phyloP scores from a whole-genome alignment of 92 coral and sea anemone genomes.

The Phymanthus crucifer region DNA sequence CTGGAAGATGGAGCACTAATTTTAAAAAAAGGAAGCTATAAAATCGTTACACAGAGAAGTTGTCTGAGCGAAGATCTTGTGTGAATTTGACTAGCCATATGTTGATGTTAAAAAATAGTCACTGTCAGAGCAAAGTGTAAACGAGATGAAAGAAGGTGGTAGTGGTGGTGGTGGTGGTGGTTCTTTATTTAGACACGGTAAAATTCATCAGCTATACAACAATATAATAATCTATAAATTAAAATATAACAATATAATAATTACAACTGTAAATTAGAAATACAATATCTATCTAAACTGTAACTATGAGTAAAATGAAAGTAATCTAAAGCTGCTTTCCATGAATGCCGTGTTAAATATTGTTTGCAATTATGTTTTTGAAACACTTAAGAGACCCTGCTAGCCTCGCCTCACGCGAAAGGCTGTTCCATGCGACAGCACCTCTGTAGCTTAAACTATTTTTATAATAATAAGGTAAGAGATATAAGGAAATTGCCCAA shows the following conservation, averaged over 20 bases:
- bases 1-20: too few species aligned
- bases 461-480: neutral
- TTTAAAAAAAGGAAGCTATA: too few species aligned
- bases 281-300: conserved; percentile 9
- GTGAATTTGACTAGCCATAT: too few species aligned
- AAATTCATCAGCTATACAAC: neutral
- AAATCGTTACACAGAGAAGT: too few species aligned
- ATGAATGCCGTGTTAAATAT: neutral
- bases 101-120: too few species aligned
- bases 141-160: too few species aligned
- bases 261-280: conserved; percentile 10
- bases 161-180: too few species aligned
- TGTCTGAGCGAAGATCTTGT: too few species aligned
- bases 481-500: too few species aligned
- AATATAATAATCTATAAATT: conserved; percentile 5
- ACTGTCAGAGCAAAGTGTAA: too few species aligned
- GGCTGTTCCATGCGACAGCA: conserved; percentile 14
- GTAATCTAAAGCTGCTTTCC: conserved; percentile 14
- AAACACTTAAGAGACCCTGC: neutral
- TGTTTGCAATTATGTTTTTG: conserved; percentile 7
- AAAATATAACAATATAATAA: neutral
- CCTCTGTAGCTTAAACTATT: conserved; percentile 14
- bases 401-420: conserved; percentile 8
- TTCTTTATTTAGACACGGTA: neutral
- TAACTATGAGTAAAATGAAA: neutral